Base-by-base conservation (phyloP, 2,888 invertebrate genomes). In the Rhagium mordax region DNA sequence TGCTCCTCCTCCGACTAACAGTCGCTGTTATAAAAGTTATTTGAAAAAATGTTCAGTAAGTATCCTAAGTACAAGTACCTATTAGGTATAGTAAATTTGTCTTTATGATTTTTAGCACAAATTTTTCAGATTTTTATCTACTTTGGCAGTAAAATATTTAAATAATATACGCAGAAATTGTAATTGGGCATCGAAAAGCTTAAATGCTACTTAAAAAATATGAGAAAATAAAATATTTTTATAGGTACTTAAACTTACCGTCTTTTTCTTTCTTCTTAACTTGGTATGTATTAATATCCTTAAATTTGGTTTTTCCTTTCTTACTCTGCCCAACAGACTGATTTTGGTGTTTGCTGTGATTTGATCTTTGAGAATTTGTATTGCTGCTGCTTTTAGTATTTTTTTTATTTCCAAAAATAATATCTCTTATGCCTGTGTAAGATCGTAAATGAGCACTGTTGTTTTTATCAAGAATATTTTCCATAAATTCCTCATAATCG, bases 401-500 rank as follows among this genome's bases (percentile, higher is more conserved):
- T 41, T 15, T 47, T 68, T 66, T 64, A 24, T 78, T 81, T 77
- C 84, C 80, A 80, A 88, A 86, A 55, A 86, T 83, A 70, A 84
- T 82, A 76, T 82, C 83, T 81, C 84, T 86, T 76, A 86, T 86
- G 73, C 81, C 83, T 69, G 86, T 81, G 89, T 89, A 86, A 84
- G 96, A 95, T 60, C 90, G 88, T 71, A 91, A 90, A 84, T 95
- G 95, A 70, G 92, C 90, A 3, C 91, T 88, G 80, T 92, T 92
- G 65, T 90, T 91, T 75, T 90, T 91, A 86, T 95, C 93, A 0
- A 97, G 84, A 59, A 97, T 88, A 61, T 93, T 93, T 80, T 90
- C 91, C 87, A 96, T 92, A 82, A 95, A 96, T 72, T 95, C 94
- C 80, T 94, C 93, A 60, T 95, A 89, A 82, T 95, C 95, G 72